Conservation (phyloP, 2,888 invertebrate species). For the Liposcelis brunnea region DNA sequence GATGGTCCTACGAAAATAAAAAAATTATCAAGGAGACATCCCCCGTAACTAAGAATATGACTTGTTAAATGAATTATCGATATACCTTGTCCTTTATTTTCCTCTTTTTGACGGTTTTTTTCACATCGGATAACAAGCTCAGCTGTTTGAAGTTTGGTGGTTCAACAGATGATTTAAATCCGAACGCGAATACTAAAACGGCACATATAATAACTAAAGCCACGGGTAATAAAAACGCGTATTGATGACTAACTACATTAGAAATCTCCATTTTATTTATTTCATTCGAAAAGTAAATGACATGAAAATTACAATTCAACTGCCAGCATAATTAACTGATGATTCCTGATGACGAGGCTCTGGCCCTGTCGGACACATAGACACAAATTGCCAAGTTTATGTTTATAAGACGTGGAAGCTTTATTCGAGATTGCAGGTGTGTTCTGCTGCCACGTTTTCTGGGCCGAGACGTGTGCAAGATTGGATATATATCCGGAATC, state of each 20-base stretch:
- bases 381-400: background rate
- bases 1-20: too few species aligned
- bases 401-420: background rate
- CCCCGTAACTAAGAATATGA: too few species aligned
- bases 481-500: too few species aligned
- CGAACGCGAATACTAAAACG: constrained; percentile 57
- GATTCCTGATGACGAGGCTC: constrained; percentile 11
- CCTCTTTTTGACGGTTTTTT: constrained; percentile 46
- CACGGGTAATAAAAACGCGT: constrained; percentile 38
- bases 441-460: too few species aligned
- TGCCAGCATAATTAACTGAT: background rate
- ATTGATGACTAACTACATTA: constrained; percentile 27
- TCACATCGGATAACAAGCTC: constrained; percentile 39
- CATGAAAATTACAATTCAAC: too few species aligned
- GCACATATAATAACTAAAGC: constrained; percentile 51
- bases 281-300: too few species aligned
- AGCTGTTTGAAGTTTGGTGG: constrained; percentile 61
- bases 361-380: constrained; percentile 10
- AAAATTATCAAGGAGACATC: too few species aligned
- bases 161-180: constrained; percentile 62
- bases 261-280: constrained; percentile 15
- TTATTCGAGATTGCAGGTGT: too few species aligned
- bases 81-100: constrained; percentile 23
- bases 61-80: too few species aligned
- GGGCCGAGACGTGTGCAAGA: too few species aligned